Percentiles rank a stretch among this genome's conserved stretches.
Evolutionary conservation across 1,140 invertebrate genomes (phyloP).

Genomic region (Protaetia brevitarsis): DNA sequence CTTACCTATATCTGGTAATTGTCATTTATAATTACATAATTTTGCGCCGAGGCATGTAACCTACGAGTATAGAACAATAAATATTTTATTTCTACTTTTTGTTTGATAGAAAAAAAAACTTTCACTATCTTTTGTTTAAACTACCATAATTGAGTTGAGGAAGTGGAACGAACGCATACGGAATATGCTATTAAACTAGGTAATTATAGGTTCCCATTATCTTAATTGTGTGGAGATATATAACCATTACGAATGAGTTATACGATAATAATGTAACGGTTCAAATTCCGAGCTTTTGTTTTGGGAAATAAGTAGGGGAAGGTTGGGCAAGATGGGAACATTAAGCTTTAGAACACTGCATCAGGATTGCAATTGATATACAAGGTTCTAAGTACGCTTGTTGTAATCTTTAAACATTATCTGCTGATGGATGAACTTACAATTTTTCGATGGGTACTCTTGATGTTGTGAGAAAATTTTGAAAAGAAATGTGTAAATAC

Average conservation of each 20-base stretch:
- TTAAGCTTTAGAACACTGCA: no score
- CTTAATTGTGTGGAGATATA: not conserved
- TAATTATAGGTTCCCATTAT: not conserved
- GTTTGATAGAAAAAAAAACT: not conserved
- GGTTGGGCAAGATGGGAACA: no score
- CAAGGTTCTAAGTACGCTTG: no score
- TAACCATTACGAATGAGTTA: not conserved
- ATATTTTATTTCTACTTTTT: not conserved
- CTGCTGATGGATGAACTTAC: no score
- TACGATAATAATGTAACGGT: not conserved
- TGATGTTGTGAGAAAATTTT: no score
- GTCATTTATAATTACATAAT: not conserved
- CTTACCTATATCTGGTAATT: not conserved
- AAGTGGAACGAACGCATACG: not conserved
- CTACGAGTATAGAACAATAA: not conserved
- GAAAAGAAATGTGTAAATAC: no score
- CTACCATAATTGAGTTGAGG: not conserved
- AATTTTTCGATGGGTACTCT: no score
- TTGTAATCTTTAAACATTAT: no score
- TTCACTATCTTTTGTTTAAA: not conserved
- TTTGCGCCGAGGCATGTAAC: not conserved
- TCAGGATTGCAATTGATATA: no score
- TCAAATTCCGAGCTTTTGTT: no score
- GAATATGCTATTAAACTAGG: not conserved
- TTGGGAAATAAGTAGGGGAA: no score